Evolutionary conservation across 2,888 invertebrate species (phyloP), one percentile per base, ranked within the genome.

Genomic region (Drosophila crucigera): DNA sequence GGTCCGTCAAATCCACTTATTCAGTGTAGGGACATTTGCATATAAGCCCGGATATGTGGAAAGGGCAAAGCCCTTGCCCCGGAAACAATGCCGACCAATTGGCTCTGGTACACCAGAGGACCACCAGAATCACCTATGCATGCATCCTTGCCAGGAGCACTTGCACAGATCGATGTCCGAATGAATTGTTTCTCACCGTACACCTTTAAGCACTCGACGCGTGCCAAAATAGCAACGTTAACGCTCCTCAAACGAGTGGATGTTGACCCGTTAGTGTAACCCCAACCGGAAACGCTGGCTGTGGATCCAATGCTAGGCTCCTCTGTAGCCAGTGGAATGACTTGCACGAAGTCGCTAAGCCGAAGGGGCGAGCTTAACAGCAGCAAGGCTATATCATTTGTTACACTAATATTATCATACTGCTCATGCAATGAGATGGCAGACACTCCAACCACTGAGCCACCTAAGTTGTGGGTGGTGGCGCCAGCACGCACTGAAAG

Each of bases 361-460:
- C 2, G 22, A 14, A 47, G 22, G 4, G 47, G 22, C 22, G 47
- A 47, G 22, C 14, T 47, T 22, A 22, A 7, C 22, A 47, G 22
- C 47, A 47, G 22, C 14, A 47, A 22, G 7, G 47, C 47, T 7
- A 22, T 47, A 22, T 22, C 7, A 22, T 14, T 47, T 14, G 0
- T 22, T 1, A 1, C 7, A 22, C 1, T 4, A 4, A 14, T 6
- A 14, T 7, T 0, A 47, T 47, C 14, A 22, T 2, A 22, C 1
- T 9, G 43, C 22, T 14, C 14, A 14, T 22, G 22, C 3, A 43
- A 1, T 6, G 14, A 43, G 43, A 22, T 47, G 47, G 7, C 47
- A 47, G 22, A 7, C 7, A 47, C 14, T 47, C 7, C 7, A 47
- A 22, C 1, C 22, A 47, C 22, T 47, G 43, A 14, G 22, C 43